phyloP scores from a whole-genome alignment of 1,140 invertebrate genomes.

The Kradibia gibbosae region DNA sequence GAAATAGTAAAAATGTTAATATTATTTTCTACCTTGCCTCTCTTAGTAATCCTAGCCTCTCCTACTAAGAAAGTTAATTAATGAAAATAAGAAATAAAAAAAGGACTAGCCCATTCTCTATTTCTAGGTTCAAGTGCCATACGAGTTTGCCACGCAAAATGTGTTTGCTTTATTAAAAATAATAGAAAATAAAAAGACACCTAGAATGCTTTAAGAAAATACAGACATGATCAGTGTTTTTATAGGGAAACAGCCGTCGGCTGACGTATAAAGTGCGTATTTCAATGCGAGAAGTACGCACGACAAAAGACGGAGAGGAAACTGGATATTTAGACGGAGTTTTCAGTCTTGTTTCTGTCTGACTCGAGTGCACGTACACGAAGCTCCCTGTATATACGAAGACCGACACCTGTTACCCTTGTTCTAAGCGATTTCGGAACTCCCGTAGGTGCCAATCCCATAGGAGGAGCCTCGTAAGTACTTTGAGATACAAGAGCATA shows the following conservation, averaged over 20 bases:
- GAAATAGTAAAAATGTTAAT: no score
- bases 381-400: conserved; percentile 41
- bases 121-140: background rate
- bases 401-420: conserved; percentile 67
- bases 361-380: conserved; percentile 44
- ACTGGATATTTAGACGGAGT: conserved; percentile 53
- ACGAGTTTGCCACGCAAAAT: conserved; percentile 5
- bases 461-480: background rate
- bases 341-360: conserved; percentile 58
- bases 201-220: conserved; percentile 37
- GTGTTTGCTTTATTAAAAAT: conserved; percentile 45
- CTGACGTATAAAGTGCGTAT: conserved; percentile 60
- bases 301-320: background rate
- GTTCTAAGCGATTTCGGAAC: conserved; percentile 54
- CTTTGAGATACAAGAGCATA: background rate
- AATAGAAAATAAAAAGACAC: conserved; percentile 27
- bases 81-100: conserved; percentile 3
- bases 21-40: no score
- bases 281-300: conserved; percentile 57
- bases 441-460: conserved; percentile 48
- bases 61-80: background rate
- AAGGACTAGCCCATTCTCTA: background rate
- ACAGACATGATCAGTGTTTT: background rate
- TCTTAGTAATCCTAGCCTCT: no score
- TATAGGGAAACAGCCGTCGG: conserved; percentile 45